Conservation (phyloP, 2,888 invertebrate genomes). For the Rhagonycha lutea region DNA sequence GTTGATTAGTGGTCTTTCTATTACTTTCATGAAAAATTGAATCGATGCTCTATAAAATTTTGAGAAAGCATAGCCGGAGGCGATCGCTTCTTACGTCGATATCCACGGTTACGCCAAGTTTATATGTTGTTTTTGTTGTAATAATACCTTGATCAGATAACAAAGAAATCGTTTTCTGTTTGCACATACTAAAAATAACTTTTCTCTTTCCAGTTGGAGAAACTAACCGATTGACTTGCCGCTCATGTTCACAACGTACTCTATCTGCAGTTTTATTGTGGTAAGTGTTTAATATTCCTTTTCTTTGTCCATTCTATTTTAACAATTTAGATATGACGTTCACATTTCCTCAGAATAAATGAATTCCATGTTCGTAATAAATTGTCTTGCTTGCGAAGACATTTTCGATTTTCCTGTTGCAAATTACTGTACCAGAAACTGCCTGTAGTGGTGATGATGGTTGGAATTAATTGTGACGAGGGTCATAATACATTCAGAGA, state of each 20-base stretch:
- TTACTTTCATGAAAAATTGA: constrained; percentile 4
- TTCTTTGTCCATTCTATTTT: background rate
- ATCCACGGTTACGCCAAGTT: background rate
- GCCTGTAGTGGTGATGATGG: background rate
- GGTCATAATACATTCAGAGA: background rate
- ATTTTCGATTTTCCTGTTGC: background rate
- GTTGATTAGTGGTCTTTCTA: constrained; percentile 12
- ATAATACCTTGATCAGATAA: background rate
- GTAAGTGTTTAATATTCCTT: background rate
- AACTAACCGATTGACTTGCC: background rate
- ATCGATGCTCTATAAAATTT: constrained; percentile 4
- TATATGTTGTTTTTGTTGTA: constrained; percentile 1
- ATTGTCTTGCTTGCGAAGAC: background rate
- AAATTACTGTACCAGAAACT: background rate
- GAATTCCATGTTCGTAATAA: background rate
- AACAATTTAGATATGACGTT: background rate
- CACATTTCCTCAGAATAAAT: background rate
- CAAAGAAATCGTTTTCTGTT: constrained; percentile 5
- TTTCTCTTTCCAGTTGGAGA: background rate
- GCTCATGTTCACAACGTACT: background rate
- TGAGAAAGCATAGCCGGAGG: background rate
- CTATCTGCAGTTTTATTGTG: background rate
- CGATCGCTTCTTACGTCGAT: constrained; percentile 4
- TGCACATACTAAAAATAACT: background rate
- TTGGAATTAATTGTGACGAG: background rate